phyloP scores from a whole-genome alignment of 2,888 invertebrate genomes.

The Epistrophe grossulariae region DNA sequence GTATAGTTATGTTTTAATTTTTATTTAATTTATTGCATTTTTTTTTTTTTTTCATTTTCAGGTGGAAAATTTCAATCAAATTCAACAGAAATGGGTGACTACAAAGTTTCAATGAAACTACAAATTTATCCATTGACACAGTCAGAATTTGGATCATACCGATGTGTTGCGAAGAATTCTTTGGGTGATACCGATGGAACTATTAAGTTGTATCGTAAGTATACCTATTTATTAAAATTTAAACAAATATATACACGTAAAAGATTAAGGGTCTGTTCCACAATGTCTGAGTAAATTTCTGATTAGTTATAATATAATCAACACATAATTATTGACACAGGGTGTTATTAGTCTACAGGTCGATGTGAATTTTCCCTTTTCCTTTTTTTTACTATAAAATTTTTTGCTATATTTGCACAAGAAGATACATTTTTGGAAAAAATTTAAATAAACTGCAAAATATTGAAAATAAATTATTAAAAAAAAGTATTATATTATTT shows the following conservation, averaged over 20 bases:
- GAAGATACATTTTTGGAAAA: too few species aligned
- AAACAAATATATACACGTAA: background rate
- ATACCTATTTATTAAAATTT: slow-evolving; percentile 20
- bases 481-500: too few species aligned
- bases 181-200: slow-evolving; percentile 93
- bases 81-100: slow-evolving; percentile 88
- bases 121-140: slow-evolving; percentile 88
- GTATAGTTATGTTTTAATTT: slow-evolving; percentile 6
- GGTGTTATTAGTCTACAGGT: too few species aligned
- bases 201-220: slow-evolving; percentile 93
- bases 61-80: slow-evolving; percentile 89
- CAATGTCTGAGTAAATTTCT: too few species aligned
- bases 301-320: too few species aligned
- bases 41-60: slow-evolving; percentile 80
- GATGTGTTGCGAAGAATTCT: slow-evolving; percentile 93
- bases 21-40: slow-evolving; percentile 32
- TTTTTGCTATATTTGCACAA: too few species aligned
- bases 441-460: too few species aligned
- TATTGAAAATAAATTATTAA: too few species aligned
- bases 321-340: too few species aligned
- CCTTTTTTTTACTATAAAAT: too few species aligned
- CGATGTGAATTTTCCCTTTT: too few species aligned
- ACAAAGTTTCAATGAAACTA: slow-evolving; percentile 91
- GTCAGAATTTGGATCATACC: slow-evolving; percentile 91
- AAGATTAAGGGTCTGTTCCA: too few species aligned